A percentile compares a stretch with the other conserved stretches of the same genome.
Evolutionary conservation across 2,888 invertebrate genomes (phyloP).

Genomic region (Leptinotarsa peninsularis): DNA sequence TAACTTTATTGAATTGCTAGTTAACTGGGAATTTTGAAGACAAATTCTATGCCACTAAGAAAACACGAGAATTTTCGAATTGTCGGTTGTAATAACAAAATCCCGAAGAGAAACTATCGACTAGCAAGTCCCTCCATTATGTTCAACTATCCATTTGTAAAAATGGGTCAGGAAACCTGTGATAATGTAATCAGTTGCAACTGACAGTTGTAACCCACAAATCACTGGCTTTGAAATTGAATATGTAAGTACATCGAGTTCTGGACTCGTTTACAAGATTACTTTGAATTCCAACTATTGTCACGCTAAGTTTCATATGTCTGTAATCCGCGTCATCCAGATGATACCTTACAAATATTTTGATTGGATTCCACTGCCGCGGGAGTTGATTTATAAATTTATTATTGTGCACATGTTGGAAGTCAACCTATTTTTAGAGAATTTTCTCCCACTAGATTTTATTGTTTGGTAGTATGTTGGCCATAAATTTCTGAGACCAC

Average conservation of each 20-base stretch:
- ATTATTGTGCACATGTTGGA: background rate
- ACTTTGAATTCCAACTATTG: background rate
- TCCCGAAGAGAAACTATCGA: too few species aligned
- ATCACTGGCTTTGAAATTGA: too few species aligned
- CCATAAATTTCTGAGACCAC: background rate
- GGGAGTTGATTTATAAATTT: background rate
- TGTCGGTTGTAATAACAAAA: too few species aligned
- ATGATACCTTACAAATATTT: constrained; percentile 26
- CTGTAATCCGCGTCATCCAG: constrained; percentile 11
- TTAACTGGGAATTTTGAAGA: too few species aligned
- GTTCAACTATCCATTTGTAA: too few species aligned
- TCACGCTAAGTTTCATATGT: constrained; percentile 4
- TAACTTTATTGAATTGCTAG: too few species aligned
- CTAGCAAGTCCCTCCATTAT: too few species aligned
- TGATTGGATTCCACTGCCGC: background rate
- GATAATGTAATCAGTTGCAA: too few species aligned
- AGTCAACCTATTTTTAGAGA: constrained; percentile 5
- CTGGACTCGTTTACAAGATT: background rate
- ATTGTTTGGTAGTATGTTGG: constrained; percentile 13
- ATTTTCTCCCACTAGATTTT: background rate
- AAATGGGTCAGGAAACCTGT: too few species aligned
- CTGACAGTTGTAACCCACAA: too few species aligned
- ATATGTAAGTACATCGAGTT: background rate
- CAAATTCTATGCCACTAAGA: too few species aligned
- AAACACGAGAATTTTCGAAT: too few species aligned